These are phyloP conservation scores for Smutsia gigantea DNA, from an alignment of 2,797 vertebrate genomes.

Conservation along the genomic window DNA sequence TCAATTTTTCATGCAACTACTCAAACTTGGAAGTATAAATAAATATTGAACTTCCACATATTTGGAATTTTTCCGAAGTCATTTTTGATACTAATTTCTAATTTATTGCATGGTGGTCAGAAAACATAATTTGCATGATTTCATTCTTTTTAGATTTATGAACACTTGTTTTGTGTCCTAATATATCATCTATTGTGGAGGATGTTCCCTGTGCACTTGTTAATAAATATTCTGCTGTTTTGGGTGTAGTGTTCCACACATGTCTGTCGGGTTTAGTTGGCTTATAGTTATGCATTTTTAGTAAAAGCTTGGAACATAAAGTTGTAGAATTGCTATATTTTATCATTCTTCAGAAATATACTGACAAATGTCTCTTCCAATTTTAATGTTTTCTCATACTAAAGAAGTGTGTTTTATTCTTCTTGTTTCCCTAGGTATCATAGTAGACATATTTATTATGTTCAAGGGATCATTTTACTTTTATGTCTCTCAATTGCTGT, in stretches of 20 bases:
- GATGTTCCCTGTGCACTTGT: not conserved
- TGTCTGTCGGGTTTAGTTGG: not conserved
- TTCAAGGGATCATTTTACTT: not conserved
- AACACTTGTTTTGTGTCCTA: not conserved
- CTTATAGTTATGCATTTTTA: not conserved
- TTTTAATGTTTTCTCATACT: not conserved
- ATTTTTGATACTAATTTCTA: not conserved
- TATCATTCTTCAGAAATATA: slow-evolving; percentile 2
- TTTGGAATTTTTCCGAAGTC: not conserved
- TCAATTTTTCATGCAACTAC: too few relatives aligned
- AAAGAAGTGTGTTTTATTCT: not conserved
- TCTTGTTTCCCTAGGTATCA: not conserved
- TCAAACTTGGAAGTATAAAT: too few relatives aligned
- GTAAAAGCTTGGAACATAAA: not conserved
- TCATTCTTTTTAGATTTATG: not conserved
- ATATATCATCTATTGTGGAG: not conserved
- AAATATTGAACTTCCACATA: not conserved
- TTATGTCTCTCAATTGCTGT: not conserved
- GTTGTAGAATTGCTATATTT: not conserved
- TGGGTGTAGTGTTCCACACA: not conserved
- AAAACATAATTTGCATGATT: not conserved
- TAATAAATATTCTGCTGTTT: not conserved
- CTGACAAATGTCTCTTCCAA: not conserved
- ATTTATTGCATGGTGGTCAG: not conserved
- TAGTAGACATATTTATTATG: not conserved